These are phyloP conservation scores for Hemicordylus capensis DNA, from an alignment of 2,113 vertebrate genomes.

Conservation along the genomic window DNA sequence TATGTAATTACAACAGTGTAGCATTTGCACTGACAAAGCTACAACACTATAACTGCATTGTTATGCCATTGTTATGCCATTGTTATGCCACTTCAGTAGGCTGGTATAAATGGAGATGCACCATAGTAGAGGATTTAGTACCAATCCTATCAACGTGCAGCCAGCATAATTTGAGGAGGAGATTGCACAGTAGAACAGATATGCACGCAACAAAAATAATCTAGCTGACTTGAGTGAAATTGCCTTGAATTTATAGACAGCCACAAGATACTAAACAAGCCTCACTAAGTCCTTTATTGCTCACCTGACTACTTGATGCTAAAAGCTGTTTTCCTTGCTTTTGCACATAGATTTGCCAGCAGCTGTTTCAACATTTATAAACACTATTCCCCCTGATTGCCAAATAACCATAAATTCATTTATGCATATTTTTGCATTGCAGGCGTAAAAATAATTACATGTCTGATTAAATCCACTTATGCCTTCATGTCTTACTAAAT, in stretches of 20 bases:
- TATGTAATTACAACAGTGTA: background rate
- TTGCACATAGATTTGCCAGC: constrained; percentile 71
- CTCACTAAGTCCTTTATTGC: constrained; percentile 42
- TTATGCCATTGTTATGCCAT: background rate
- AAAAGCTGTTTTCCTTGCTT: constrained; percentile 72
- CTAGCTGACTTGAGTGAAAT: constrained; percentile 11
- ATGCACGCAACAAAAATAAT: background rate
- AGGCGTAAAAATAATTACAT: constrained; percentile 77
- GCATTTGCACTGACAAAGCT: background rate
- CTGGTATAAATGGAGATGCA: background rate
- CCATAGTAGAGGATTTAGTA: background rate
- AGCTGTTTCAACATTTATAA: constrained; percentile 78
- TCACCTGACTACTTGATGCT: constrained; percentile 38
- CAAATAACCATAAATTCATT: constrained; percentile 79
- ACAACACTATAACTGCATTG: no score
- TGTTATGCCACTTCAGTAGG: background rate
- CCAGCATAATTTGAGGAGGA: background rate
- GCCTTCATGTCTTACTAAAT: constrained; percentile 71
- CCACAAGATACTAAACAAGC: background rate
- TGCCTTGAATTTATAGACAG: background rate
- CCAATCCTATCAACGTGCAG: background rate
- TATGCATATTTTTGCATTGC: constrained; percentile 69
- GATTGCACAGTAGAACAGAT: background rate
- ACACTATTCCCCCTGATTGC: constrained; percentile 72
- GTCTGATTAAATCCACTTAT: constrained; percentile 77